phyloP scores from a whole-genome alignment of 2,888 invertebrate species.

The Melanargia galathea region DNA sequence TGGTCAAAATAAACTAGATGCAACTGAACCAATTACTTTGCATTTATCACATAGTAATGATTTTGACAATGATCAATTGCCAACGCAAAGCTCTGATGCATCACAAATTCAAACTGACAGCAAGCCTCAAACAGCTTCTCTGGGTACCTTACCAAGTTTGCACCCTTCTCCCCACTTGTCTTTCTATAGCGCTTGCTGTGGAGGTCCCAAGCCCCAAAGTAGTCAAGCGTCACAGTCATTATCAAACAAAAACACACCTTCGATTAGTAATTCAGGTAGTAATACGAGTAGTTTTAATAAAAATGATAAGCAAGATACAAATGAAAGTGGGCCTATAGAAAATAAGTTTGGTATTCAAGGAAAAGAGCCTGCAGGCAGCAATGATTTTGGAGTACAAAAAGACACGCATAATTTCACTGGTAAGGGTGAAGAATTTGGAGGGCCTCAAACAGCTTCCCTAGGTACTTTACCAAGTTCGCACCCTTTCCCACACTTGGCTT shows the following conservation, averaged over 20 bases:
- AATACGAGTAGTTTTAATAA: neutral
- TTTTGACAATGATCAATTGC: neutral
- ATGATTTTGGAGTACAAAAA: constrained; percentile 21
- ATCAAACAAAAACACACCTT: neutral
- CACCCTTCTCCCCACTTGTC: constrained; percentile 18
- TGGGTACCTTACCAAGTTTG: constrained; percentile 1
- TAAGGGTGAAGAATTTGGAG: constrained; percentile 62
- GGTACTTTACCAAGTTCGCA: neutral
- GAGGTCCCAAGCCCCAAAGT: constrained; percentile 8
- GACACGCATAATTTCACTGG: constrained; percentile 47
- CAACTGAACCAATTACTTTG: constrained; percentile 8
- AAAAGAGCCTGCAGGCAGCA: neutral
- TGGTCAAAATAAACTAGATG: neutral
- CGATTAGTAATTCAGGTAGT: neutral
- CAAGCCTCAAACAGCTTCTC: neutral
- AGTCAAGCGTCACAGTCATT: neutral
- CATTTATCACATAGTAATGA: constrained; percentile 18
- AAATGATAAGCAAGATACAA: neutral
- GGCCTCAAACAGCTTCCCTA: no score
- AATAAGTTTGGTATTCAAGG: constrained; percentile 1
- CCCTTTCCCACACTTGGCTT: constrained; percentile 17
- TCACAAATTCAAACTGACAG: constrained; percentile 6
- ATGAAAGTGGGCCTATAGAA: neutral
- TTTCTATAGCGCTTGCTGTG: constrained; percentile 28
- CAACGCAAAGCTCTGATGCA: neutral